These are phyloP conservation scores for Cephus nigrinus DNA, from an alignment of 2,888 invertebrate species.

Conservation along the genomic window DNA sequence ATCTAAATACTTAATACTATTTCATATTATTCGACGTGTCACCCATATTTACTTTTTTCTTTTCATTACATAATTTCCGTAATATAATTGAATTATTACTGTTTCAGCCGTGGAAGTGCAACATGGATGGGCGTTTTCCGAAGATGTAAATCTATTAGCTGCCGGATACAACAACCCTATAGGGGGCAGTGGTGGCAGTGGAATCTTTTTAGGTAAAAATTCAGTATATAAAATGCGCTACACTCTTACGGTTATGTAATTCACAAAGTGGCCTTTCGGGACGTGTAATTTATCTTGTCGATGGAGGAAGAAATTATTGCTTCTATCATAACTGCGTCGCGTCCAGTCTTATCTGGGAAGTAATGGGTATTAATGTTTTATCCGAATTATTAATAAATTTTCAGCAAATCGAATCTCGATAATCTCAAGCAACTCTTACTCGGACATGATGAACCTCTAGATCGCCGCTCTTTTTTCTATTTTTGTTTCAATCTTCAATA, in stretches of 20 bases:
- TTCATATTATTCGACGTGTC: neutral
- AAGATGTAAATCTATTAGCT: constrained; percentile 67
- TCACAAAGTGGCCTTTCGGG: neutral
- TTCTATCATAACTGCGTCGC: neutral
- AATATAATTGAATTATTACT: neutral
- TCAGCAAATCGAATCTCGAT: neutral
- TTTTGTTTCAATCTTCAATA: no score
- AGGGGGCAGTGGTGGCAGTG: constrained; percentile 66
- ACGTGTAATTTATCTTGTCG: neutral
- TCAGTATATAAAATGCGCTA: neutral
- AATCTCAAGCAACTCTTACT: neutral
- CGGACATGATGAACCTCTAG: neutral
- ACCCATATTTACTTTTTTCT: neutral
- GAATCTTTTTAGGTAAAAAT: constrained; percentile 64
- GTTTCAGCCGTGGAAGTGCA: constrained; percentile 64
- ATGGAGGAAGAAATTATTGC: neutral
- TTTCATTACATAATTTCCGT: neutral
- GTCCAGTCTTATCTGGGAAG: neutral
- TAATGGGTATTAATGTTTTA: no score
- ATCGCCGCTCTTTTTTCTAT: no score
- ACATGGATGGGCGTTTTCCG: constrained; percentile 66
- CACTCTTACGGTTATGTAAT: neutral
- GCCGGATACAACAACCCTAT: constrained; percentile 66
- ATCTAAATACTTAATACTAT: neutral
- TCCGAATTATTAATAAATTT: neutral